A percentile compares a stretch with the other conserved stretches of the same genome.
Evolutionary conservation across 2,888 invertebrate genomes (phyloP).

Genomic region (Cantharis rufa): DNA sequence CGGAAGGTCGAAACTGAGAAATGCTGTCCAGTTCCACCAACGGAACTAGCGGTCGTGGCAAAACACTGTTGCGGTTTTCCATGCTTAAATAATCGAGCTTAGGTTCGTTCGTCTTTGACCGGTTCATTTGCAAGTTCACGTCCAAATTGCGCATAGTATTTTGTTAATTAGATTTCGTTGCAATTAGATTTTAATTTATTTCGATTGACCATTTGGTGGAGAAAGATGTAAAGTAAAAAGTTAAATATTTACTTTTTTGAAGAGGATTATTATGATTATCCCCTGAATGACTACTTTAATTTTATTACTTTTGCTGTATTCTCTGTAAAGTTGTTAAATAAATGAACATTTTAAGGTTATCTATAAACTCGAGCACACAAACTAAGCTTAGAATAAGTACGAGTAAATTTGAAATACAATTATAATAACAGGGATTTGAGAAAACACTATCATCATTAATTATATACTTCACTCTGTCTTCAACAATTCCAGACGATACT

Average conservation of each 20-base stretch:
- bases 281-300: background rate
- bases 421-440: constrained; percentile 24
- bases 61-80: background rate
- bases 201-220: background rate
- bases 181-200: background rate
- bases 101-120: background rate
- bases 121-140: background rate
- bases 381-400: constrained; percentile 3
- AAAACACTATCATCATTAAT: constrained; percentile 20
- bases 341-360: constrained; percentile 7
- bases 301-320: background rate
- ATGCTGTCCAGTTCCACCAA: background rate
- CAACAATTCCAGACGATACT: constrained; percentile 6
- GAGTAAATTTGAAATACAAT: constrained; percentile 18
- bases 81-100: background rate
- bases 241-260: background rate
- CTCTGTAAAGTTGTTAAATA: background rate
- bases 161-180: background rate
- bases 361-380: constrained; percentile 8
- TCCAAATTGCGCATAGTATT: background rate
- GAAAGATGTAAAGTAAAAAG: background rate
- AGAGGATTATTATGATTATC: background rate
- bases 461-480: constrained; percentile 15
- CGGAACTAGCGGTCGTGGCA: background rate
- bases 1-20: background rate